Percentiles rank a stretch among this genome's conserved stretches.
Evolutionary conservation across 1,140 invertebrate species (phyloP).

Genomic region (Neotoxoptera formosana): DNA sequence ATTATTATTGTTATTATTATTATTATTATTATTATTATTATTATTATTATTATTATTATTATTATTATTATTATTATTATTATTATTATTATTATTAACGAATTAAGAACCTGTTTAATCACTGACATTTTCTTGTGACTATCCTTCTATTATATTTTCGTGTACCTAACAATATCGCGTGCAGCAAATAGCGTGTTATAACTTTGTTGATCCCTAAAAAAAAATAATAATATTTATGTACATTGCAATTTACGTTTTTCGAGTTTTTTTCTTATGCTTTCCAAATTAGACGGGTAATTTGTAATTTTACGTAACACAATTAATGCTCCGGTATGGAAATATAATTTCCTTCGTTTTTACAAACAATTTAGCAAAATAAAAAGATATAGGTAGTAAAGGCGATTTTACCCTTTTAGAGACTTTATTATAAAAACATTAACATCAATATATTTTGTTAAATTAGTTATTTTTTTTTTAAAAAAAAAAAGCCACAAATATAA

Average conservation of each 20-base stretch:
- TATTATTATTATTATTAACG: not conserved
- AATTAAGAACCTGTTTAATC: not conserved
- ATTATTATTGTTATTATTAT: too few relatives aligned
- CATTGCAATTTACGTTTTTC: not conserved
- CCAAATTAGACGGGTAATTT: not conserved
- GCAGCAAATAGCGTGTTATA: not conserved
- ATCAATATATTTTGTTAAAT: not conserved
- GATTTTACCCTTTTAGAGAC: not conserved
- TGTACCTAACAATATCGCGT: constrained; percentile 6
- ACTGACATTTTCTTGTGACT: not conserved
- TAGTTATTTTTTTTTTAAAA: not conserved
- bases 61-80: too few relatives aligned
- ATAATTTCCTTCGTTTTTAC: not conserved
- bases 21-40: too few relatives aligned
- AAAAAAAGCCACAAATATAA: not conserved
- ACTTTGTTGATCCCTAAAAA: not conserved
- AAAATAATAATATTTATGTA: not conserved
- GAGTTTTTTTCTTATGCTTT: not conserved
- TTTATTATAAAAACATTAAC: not conserved
- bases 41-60: too few relatives aligned
- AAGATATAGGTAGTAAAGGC: not conserved
- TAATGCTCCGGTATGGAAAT: not conserved
- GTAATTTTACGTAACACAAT: not conserved
- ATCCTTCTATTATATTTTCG: not conserved
- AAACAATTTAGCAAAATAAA: not conserved